Evolutionary conservation across 2,888 invertebrate species (phyloP).

Genomic region (Clepsis dumicolana): DNA sequence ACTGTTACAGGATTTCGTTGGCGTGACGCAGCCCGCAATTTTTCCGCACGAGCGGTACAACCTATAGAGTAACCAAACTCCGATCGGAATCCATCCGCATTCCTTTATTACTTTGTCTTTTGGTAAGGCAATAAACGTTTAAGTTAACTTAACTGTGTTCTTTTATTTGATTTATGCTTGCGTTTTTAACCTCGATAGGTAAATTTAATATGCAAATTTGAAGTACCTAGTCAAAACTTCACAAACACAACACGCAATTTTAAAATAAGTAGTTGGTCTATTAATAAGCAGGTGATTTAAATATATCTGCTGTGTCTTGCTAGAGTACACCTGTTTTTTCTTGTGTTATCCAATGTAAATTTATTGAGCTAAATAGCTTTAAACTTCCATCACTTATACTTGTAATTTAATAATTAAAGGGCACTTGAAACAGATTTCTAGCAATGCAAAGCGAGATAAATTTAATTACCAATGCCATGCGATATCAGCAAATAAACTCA

Average conservation of each 20-base stretch:
- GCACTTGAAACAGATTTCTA: slow-evolving; percentile 10
- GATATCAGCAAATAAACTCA: slow-evolving; percentile 49
- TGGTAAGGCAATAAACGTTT: slow-evolving; percentile 79
- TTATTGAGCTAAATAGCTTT: background rate
- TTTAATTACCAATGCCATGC: slow-evolving; percentile 50
- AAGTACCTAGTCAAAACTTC: background rate
- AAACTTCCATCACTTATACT: background rate
- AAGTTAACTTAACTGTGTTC: slow-evolving; percentile 61
- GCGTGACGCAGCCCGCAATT: slow-evolving; percentile 63
- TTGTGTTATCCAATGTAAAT: background rate
- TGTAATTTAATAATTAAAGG: background rate
- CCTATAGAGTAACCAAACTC: slow-evolving; percentile 52
- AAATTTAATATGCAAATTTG: background rate
- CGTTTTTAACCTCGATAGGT: slow-evolving; percentile 49
- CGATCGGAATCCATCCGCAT: slow-evolving; percentile 78
- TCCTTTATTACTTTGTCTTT: slow-evolving; percentile 73
- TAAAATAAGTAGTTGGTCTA: background rate
- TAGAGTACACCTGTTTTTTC: slow-evolving; percentile 11
- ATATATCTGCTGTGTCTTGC: slow-evolving; percentile 33
- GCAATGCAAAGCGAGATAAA: slow-evolving; percentile 51
- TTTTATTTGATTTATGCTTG: slow-evolving; percentile 56
- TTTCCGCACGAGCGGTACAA: slow-evolving; percentile 50
- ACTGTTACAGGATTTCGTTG: slow-evolving; percentile 84
- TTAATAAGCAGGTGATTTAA: background rate
- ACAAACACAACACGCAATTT: background rate